Evolutionary conservation across 2,888 invertebrate genomes (phyloP), one percentile per base, ranked within the genome.

Genomic region (Bhutanitis thaidina): DNA sequence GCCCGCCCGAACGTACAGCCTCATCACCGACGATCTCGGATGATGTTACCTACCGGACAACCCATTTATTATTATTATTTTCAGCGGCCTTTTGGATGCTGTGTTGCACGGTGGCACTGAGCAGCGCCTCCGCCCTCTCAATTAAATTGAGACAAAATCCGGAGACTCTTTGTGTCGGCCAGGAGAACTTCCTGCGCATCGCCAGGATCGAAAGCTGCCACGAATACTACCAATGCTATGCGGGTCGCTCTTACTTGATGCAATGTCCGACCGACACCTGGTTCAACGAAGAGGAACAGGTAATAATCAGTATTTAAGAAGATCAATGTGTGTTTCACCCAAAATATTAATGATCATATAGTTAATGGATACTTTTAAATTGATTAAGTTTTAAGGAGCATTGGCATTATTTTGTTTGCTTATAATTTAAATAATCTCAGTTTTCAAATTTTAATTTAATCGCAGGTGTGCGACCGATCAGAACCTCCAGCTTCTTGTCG

Each of bases 251-350:
- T 0, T 86, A 87, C 53, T 69, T 83, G 8, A 83, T 89, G 79
- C 74, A 80, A 55, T 90, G 90, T 51, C 87, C 90, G 1, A 61
- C 58, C 0, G 59, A 62, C 0, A 80, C 86, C 3, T 90, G 90
- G 89, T 90, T 90, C 55, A 87, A 89, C 57, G 88, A 89, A 49
- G 62, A 64, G 27, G 80, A 81, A 49, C 86, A 89, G 79, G 90
- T 88, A 59, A 54, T 7, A 41, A 15, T 16, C 8, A 25, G 2
- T 47, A 12, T 34, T 12, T 27, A 4, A 7, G 8, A 7, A 27
- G 2, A 27, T 8, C 2, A 8, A 5, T 3, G 20, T 20, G 20
- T 20, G 3, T 3, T 20, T 20, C 20, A 5, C 20, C 20, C 5
- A 5, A 3, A 20, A 20, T 20, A 20, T 5, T 20, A n/a, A n/a